phyloP scores from a whole-genome alignment of 23 tunicate genomes.

The Oikopleura dioica region DNA sequence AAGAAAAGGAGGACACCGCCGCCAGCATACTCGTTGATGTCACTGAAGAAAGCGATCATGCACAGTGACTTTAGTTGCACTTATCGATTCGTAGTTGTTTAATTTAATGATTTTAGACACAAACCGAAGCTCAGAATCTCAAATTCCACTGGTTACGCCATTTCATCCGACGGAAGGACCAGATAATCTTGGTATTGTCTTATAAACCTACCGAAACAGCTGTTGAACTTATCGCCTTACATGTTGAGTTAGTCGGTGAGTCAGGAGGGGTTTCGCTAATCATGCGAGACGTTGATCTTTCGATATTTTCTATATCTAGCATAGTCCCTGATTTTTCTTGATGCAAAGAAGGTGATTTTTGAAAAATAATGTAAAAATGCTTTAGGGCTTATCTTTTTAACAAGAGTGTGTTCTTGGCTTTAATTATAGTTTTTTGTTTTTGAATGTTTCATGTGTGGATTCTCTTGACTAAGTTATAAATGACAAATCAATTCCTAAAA shows the following conservation, averaged over 20 bases:
- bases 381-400: too few relatives aligned
- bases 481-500: too few relatives aligned
- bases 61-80: not conserved
- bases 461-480: too few relatives aligned
- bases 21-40: not conserved
- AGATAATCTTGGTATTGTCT: not conserved
- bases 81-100: too few relatives aligned
- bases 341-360: not conserved
- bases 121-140: not conserved
- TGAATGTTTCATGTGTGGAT: too few relatives aligned
- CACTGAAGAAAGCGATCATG: not conserved
- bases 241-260: too few relatives aligned
- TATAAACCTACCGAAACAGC: not conserved
- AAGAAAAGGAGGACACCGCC: slow-evolving; percentile 63
- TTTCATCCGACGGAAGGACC: not conserved
- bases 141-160: not conserved
- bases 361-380: not conserved
- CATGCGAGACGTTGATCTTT: not conserved
- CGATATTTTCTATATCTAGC: not conserved
- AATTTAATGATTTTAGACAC: not conserved
- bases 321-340: not conserved
- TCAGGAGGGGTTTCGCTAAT: not conserved
- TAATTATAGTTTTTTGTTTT: not conserved
- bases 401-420: not conserved
- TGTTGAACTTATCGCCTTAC: too few relatives aligned